Evolutionary conservation across 2,113 vertebrate species (phyloP), one percentile per base, ranked within the genome.

Genomic region (Onychostruthus taczanowskii): DNA sequence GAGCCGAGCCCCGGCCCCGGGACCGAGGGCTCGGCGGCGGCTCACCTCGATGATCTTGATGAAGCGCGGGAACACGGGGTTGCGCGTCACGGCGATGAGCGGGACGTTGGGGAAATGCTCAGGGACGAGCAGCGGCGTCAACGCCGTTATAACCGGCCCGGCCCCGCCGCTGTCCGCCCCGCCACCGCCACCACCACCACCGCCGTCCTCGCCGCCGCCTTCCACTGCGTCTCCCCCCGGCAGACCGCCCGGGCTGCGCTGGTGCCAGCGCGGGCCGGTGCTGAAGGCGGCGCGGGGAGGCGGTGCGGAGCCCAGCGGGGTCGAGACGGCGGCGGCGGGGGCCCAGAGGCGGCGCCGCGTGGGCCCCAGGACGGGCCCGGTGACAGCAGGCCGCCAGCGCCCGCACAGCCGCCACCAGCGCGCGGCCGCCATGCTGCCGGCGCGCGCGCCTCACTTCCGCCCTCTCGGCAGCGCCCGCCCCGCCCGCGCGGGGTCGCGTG

Each of bases 11-110:
- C 41, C 26, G 27, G 43, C 22, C 11, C 44, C 24, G 30, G 30
- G 31, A 46, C 39, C 33, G 16, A 49, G 44, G 41, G 31, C 26
- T 12, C 16, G n/a, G 69, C 23, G 13, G 16, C 52, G 59, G 37
- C 94, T 98, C 97, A 99, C 99, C 99, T 99, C 99, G 44, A 99
- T 98, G 67, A 99, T 99, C 97, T 99, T 99, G 96, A 99, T 99
- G 97, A 99, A 99, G 10, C 99, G 98, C 16, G 99, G 99, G 81
- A 99, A 99, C 47, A 99, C 99, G 0, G 99, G 99, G 93, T 99
- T 99, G 83, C 99, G 98, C 93, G 97, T 98, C 47, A 99, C 99
- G 5, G 99, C 99, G 81, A 99, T 98, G 47, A 99, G 98, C 3
- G 99, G 99, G 11, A 99, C 98, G 86, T 99, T 98, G 19, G 99